Evolutionary conservation across 1,140 invertebrate species (phyloP).

Genomic region (Solen grandis): DNA sequence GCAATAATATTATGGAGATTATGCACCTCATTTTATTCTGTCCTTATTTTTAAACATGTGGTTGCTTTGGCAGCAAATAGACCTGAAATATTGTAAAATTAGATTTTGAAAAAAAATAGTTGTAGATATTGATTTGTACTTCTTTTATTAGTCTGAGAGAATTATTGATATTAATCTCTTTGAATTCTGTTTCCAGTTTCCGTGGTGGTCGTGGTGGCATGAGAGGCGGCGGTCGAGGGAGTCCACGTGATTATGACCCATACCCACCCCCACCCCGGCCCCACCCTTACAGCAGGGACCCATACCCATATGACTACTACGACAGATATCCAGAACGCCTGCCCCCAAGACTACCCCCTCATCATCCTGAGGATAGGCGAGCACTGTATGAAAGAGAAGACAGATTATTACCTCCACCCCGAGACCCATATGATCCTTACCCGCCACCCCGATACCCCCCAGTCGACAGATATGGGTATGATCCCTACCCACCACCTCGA

Average conservation of each 20-base stretch:
- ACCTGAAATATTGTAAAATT: too few relatives aligned
- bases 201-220: slow-evolving; percentile 60
- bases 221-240: slow-evolving; percentile 55
- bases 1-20: too few relatives aligned
- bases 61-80: too few relatives aligned
- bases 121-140: background rate
- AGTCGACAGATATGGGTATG: slow-evolving; percentile 61
- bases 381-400: slow-evolving; percentile 35
- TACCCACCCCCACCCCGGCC: slow-evolving; percentile 54
- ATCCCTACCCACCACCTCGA: slow-evolving; percentile 53
- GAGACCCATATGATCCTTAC: slow-evolving; percentile 59
- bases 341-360: slow-evolving; percentile 16
- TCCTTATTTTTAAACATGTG: too few relatives aligned
- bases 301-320: slow-evolving; percentile 60
- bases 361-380: slow-evolving; percentile 27
- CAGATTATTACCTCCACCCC: slow-evolving; percentile 49
- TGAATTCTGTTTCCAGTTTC: too few relatives aligned
- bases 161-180: too few relatives aligned
- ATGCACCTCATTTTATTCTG: too few relatives aligned
- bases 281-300: slow-evolving; percentile 40
- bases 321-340: slow-evolving; percentile 31
- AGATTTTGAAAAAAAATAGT: background rate
- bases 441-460: slow-evolving; percentile 49
- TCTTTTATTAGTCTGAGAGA: background rate
- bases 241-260: slow-evolving; percentile 56